These are phyloP conservation scores for Zoroaster sp. DNA, from an alignment of 53 echinoderm and acorn worm genomes.

Conservation along the genomic window DNA sequence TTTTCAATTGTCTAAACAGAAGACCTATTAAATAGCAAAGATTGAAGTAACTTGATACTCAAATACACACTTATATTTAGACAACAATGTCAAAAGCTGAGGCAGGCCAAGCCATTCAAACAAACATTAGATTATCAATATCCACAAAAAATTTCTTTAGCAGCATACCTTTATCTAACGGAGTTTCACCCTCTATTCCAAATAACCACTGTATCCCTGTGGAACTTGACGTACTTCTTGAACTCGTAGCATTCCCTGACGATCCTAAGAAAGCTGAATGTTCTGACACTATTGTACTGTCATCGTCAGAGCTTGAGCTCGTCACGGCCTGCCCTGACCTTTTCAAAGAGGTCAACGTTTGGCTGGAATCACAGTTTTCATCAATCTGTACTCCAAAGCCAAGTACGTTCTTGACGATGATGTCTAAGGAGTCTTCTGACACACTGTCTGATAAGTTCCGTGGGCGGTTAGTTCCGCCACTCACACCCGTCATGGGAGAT, in stretches of 20 bases:
- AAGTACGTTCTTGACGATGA: constrained; percentile 43
- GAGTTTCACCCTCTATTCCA: constrained; percentile 65
- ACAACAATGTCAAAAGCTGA: too few relatives aligned
- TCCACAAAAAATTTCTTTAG: too few relatives aligned
- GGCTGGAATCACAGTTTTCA: constrained; percentile 80
- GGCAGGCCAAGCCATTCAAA: too few relatives aligned
- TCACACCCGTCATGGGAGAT: background rate
- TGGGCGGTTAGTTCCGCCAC: background rate
- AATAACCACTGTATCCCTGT: constrained; percentile 94
- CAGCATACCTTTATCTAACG: constrained; percentile 51
- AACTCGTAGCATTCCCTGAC: constrained; percentile 61
- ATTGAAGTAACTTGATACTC: too few relatives aligned
- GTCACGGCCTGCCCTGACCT: constrained; percentile 53
- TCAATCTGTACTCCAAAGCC: constrained; percentile 59
- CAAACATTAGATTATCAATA: too few relatives aligned
- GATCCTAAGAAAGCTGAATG: constrained; percentile 86
- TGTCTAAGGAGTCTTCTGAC: constrained; percentile 54
- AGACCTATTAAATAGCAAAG: too few relatives aligned
- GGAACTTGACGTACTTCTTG: constrained; percentile 82
- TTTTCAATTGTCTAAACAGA: too few relatives aligned
- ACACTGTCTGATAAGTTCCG: constrained; percentile 21
- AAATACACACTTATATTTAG: too few relatives aligned
- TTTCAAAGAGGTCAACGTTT: constrained; percentile 78
- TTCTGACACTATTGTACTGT: constrained; percentile 90
- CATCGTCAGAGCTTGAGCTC: constrained; percentile 73